These are phyloP conservation scores for Acleris cristana DNA, from an alignment of 2,888 invertebrate genomes.

Conservation along the genomic window DNA sequence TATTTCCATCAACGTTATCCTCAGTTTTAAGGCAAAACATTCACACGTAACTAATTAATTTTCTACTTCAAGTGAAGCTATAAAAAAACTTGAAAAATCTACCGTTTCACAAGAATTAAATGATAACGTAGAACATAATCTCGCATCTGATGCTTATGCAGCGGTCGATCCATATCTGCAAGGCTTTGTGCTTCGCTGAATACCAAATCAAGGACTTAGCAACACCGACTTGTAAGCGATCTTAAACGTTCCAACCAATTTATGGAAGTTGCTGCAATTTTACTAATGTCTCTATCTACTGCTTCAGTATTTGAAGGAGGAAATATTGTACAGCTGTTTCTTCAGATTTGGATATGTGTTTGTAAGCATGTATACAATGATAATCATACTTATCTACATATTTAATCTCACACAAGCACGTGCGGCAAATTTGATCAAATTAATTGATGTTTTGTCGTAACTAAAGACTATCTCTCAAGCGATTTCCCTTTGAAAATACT, in stretches of 20 bases:
- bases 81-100: conserved; percentile 3
- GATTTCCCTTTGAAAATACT: no score
- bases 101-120: conserved; percentile 10
- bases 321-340: not conserved
- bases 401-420: no score
- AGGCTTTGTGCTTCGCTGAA: conserved; percentile 34
- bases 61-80: not conserved
- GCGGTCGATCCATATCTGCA: conserved; percentile 32
- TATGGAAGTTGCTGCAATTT: conserved; percentile 24
- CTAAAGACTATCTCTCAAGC: no score
- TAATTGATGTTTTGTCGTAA: no score
- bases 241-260: conserved; percentile 17
- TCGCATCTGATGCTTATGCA: conserved; percentile 28
- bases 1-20: conserved; percentile 28
- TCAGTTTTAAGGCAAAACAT: conserved; percentile 6
- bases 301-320: no score
- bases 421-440: no score
- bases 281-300: conserved; percentile 15
- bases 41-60: no score
- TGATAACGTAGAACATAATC: conserved; percentile 22
- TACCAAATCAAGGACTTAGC: conserved; percentile 32
- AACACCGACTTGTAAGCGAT: conserved; percentile 18
- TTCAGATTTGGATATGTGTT: not conserved
- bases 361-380: no score
- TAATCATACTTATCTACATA: no score